phyloP scores from a whole-genome alignment of 2,888 invertebrate species.

The Blomia tropicalis region DNA sequence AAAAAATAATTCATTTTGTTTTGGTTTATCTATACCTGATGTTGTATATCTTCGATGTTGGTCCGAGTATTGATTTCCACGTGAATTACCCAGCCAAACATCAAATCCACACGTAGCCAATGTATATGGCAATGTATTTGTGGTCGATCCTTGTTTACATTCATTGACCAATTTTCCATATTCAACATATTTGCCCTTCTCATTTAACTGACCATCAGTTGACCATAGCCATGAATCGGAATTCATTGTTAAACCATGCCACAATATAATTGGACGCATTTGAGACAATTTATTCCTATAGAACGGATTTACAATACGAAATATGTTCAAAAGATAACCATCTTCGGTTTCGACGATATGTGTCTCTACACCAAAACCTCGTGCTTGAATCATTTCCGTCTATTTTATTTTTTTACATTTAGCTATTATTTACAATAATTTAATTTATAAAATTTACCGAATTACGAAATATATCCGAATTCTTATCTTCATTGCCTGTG shows the following conservation, averaged over 20 bases:
- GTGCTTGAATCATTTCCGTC: slow-evolving; percentile 19
- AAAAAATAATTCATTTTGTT: too few relatives aligned
- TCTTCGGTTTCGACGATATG: slow-evolving; percentile 17
- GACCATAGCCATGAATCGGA: slow-evolving; percentile 20
- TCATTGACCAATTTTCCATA: slow-evolving; percentile 7
- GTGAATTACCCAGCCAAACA: slow-evolving; percentile 19
- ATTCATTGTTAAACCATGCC: slow-evolving; percentile 14
- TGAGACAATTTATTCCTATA: too few relatives aligned
- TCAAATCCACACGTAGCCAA: slow-evolving; percentile 21
- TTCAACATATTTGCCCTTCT: not conserved
- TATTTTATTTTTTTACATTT: too few relatives aligned
- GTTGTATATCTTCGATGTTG: too few relatives aligned
- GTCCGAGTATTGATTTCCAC: slow-evolving; percentile 16
- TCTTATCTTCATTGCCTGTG: too few relatives aligned
- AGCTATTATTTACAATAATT: too few relatives aligned
- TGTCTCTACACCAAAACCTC: slow-evolving; percentile 13
- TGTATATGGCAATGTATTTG: slow-evolving; percentile 1
- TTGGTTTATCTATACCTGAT: too few relatives aligned
- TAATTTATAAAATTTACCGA: too few relatives aligned
- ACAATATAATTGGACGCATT: slow-evolving; percentile 16
- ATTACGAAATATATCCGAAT: slow-evolving; percentile 6
- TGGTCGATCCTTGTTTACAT: not conserved
- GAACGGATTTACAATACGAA: slow-evolving; percentile 13
- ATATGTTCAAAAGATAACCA: slow-evolving; percentile 15
- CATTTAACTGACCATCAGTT: not conserved